Percentiles rank a stretch among this genome's conserved stretches.
These are phyloP conservation scores for Actinemys pallida DNA, from an alignment of 2,113 vertebrate genomes.

Conservation along the genomic window DNA sequence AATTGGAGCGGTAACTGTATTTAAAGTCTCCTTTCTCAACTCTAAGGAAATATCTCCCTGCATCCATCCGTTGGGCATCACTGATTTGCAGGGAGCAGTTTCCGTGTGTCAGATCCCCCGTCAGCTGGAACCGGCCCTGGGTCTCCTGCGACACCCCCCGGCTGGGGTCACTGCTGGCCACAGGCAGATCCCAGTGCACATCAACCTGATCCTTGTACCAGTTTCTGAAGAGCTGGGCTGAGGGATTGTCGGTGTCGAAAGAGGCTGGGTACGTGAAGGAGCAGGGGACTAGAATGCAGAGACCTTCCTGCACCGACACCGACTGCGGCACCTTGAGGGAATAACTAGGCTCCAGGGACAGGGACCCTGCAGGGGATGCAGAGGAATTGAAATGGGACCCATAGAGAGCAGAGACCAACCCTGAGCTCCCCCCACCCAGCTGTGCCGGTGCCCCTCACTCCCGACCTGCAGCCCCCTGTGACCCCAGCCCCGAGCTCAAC, in stretches of 20 bases:
- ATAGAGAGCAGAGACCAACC: too few species aligned
- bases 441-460: too few species aligned
- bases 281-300: not conserved
- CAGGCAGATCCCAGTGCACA: rapidly evolving
- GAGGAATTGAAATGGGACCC: not conserved
- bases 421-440: too few species aligned
- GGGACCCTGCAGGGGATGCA: not conserved
- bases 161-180: not conserved
- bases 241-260: rapidly evolving
- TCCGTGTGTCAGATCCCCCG: rapidly evolving
- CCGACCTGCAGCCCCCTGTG: too few species aligned
- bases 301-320: not conserved
- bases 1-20: rapidly evolving
- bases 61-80: not conserved
- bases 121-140: not conserved
- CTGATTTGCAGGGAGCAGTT: conserved; percentile 39
- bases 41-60: rapidly evolving
- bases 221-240: not conserved
- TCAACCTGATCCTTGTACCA: not conserved
- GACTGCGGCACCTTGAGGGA: rapidly evolving
- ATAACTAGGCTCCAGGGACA: rapidly evolving
- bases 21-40: rapidly evolving
- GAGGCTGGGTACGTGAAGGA: rapidly evolving
- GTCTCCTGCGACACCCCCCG: rapidly evolving
- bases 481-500: too few species aligned